A percentile compares a stretch with the other conserved stretches of the same genome.
These are phyloP conservation scores for Apoda limacodes DNA, from an alignment of 2,888 invertebrate genomes.

Conservation along the genomic window DNA sequence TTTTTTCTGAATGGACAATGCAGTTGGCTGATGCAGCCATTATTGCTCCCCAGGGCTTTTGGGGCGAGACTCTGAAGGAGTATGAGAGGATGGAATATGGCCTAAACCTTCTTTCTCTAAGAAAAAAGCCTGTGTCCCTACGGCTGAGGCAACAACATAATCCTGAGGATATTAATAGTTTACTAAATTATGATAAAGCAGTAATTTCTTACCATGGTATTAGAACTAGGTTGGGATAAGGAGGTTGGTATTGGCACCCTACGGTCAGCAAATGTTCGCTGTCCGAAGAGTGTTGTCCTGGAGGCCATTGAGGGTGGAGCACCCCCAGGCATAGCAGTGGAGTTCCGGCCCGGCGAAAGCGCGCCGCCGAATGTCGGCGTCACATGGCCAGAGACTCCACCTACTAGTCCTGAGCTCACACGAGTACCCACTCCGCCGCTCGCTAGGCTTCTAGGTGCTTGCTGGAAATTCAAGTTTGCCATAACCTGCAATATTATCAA, in stretches of 20 bases:
- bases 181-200: no score
- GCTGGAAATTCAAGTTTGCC: slow-evolving; percentile 94
- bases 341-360: slow-evolving; percentile 53
- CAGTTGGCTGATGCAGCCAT: no score
- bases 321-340: slow-evolving; percentile 57
- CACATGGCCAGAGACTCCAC: slow-evolving; percentile 73
- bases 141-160: no score
- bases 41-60: no score
- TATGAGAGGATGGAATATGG: no score
- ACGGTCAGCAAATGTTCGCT: slow-evolving; percentile 83
- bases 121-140: no score
- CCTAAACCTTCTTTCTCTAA: no score
- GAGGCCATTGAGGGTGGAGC: slow-evolving; percentile 71
- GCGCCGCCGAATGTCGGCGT: slow-evolving; percentile 64
- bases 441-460: slow-evolving; percentile 89
- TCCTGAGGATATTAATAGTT: slow-evolving; percentile 19
- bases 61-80: no score
- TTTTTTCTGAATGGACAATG: no score
- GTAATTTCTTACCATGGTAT: slow-evolving; percentile 55
- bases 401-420: slow-evolving; percentile 78
- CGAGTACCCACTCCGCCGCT: slow-evolving; percentile 72
- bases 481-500: slow-evolving; percentile 83
- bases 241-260: slow-evolving; percentile 75
- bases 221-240: slow-evolving; percentile 65
- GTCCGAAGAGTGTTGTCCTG: slow-evolving; percentile 78